Evolutionary conservation across 1,140 invertebrate genomes (phyloP), one percentile per base, ranked within the genome.

Genomic region (Frieseomelitta varia): DNA sequence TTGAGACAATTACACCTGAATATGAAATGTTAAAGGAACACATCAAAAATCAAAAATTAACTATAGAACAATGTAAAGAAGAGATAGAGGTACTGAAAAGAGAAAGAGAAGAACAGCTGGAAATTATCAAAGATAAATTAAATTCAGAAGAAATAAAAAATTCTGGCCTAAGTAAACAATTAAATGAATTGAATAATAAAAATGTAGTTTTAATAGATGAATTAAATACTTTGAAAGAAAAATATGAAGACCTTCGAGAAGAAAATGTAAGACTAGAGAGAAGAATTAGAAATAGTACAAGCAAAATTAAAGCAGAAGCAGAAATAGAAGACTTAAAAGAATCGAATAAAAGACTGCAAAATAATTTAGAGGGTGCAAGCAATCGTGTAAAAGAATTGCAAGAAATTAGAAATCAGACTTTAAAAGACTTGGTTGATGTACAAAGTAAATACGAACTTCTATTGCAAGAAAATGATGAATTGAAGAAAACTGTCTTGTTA

Each of bases 351-450:
- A 88, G 71, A 14, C 56, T 94, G 12, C 86, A 91, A 69, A 92
- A 91, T 15, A 92, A 93, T 87, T 81, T 94, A 6, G 93, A 94
- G 21, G 93, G 93, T 27, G 93, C 91, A 1, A 91, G 91, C 21
- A 95, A 94, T 88, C 87, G 93, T 1, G 91, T 94, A n/a, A 77
- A 80, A 12, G 90, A 91, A 27, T 71, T 94, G 12, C 92, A 93
- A 61, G 89, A 91, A 11, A 69, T 79, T 8, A 95, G 92, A 55
- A 87, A 80, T 4, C 79, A 92, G 4, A 84, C 91, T 53, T 76
- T 90, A 21, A 88, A 86, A 39, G 91, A 94, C 27, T n/a, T 92
- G 1, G 69, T 77, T 0, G 84, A 87, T n/a, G 15, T 91, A 1
- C 81, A 88, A 67, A 68, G 63, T 58, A 79, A 91, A 61, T 71